Conservation (phyloP, 2,797 vertebrate species). For the Neoniphon sammara region DNA sequence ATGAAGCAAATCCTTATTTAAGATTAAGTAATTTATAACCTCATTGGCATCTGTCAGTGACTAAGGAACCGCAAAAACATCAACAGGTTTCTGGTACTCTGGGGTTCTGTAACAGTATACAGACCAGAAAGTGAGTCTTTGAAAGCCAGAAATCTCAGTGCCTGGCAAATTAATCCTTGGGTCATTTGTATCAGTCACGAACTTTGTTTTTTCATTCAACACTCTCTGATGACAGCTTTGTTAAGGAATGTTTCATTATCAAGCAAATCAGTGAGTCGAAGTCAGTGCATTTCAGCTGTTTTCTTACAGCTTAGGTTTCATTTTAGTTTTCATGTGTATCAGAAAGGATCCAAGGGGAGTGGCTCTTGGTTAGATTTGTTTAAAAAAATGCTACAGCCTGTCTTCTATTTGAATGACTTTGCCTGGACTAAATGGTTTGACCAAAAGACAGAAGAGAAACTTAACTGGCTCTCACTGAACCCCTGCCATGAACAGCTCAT, state of each 20-base stretch:
- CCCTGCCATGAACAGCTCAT: constrained; percentile 4
- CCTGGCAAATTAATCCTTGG: no score
- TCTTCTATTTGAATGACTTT: constrained; percentile 21
- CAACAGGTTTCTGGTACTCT: constrained; percentile 29
- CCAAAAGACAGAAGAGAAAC: constrained; percentile 16
- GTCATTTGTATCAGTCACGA: no score
- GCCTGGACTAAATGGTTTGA: constrained; percentile 12
- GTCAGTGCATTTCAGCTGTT: background rate
- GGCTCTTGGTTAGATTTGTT: constrained; percentile 1
- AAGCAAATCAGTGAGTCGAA: constrained; percentile 12
- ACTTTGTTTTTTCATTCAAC: constrained; percentile 8
- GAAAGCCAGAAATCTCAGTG: no score
- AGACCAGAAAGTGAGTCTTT: no score
- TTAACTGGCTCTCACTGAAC: constrained; percentile 13
- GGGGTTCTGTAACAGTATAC: background rate
- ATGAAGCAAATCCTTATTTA: constrained; percentile 26
- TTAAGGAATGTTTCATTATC: constrained; percentile 3
- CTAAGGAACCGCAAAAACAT: constrained; percentile 14
- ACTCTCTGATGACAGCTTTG: background rate
- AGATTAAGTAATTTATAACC: constrained; percentile 10
- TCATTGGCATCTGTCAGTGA: constrained; percentile 33
- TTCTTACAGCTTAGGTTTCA: background rate
- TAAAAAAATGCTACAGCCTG: background rate
- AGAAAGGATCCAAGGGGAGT: background rate
- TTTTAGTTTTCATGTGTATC: background rate